Evolutionary conservation across 2,797 vertebrate species (phyloP).

Genomic region (Molossus alvarezi): DNA sequence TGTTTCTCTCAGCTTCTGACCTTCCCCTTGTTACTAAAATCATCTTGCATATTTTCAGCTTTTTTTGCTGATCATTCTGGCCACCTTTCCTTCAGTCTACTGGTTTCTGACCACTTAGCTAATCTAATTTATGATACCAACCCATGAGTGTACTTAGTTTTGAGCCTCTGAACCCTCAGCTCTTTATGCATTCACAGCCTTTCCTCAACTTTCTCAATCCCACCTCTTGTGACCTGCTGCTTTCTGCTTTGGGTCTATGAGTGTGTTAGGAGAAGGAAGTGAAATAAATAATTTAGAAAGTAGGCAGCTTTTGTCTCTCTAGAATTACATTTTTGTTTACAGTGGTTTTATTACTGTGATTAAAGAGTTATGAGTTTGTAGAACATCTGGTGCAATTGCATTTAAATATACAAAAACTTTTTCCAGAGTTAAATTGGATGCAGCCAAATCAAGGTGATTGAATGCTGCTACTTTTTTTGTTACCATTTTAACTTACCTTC

Average conservation of each 20-base stretch:
- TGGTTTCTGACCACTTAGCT: neutral
- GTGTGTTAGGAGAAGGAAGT: slow-evolving; percentile 15
- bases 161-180: neutral
- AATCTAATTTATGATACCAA: neutral
- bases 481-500: neutral
- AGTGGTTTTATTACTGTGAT: slow-evolving; percentile 68
- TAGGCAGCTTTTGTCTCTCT: neutral
- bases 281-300: slow-evolving; percentile 5
- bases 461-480: neutral
- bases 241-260: neutral
- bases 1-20: slow-evolving; percentile 19
- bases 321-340: slow-evolving; percentile 31
- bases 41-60: neutral
- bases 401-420: slow-evolving; percentile 12
- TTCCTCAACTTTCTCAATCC: neutral
- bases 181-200: neutral
- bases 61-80: neutral
- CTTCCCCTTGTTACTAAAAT: neutral
- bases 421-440: slow-evolving; percentile 45
- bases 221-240: too few species aligned
- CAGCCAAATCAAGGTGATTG: slow-evolving; percentile 31
- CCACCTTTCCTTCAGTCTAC: neutral
- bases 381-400: slow-evolving; percentile 76
- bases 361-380: slow-evolving; percentile 67
- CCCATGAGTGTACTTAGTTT: neutral